Evolutionary conservation across 2,888 invertebrate species (phyloP).

Genomic region (Pollenia labialis): DNA sequence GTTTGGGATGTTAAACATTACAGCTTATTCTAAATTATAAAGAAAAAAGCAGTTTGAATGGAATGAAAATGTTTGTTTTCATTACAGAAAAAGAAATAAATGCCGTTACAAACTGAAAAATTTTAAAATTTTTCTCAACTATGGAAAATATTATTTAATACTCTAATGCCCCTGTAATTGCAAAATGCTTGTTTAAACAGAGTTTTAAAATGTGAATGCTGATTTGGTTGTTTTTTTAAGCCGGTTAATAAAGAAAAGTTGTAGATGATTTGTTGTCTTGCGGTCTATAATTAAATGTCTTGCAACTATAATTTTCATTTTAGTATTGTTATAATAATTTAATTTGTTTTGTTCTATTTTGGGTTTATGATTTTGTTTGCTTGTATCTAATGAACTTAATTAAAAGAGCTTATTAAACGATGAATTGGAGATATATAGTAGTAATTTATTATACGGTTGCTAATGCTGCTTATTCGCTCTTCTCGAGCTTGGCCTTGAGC

Average conservation of each 20-base stretch:
- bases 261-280: conserved; percentile 25
- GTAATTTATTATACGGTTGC: conserved; percentile 22
- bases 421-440: conserved; percentile 52
- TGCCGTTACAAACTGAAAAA: conserved; percentile 56
- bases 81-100: conserved; percentile 54
- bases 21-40: conserved; percentile 39
- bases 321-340: conserved; percentile 63
- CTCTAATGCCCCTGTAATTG: conserved; percentile 55
- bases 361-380: conserved; percentile 29
- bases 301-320: conserved; percentile 45
- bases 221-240: background rate
- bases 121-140: conserved; percentile 1
- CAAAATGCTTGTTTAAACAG: background rate
- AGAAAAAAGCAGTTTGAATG: conserved; percentile 53
- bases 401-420: conserved; percentile 65
- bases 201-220: conserved; percentile 37
- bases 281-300: conserved; percentile 46
- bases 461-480: conserved; percentile 66
- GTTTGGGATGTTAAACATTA: conserved; percentile 2
- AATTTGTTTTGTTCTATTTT: conserved; percentile 24
- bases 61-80: conserved; percentile 67
- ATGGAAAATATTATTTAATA: conserved; percentile 30
- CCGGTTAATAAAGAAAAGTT: conserved; percentile 49
- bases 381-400: conserved; percentile 66
- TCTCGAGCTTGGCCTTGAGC: conserved; percentile 85